Percentiles rank a stretch among this genome's conserved stretches.
These are phyloP conservation scores for Masnerella sp. DNA, from an alignment of 2,888 invertebrate species.

Conservation along the genomic window DNA sequence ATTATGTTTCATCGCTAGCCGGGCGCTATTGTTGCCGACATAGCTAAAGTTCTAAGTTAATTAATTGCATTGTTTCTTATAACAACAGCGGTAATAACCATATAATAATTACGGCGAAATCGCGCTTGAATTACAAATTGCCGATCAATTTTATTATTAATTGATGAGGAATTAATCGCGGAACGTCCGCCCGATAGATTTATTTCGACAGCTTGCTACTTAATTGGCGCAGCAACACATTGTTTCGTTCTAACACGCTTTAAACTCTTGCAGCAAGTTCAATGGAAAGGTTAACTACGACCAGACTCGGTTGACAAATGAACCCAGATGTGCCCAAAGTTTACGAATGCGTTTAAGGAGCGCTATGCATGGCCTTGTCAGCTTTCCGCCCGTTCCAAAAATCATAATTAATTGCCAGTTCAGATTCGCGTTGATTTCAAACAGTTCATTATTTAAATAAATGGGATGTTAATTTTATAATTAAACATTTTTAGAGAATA, in stretches of 20 bases:
- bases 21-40: too few relatives aligned
- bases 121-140: conserved; percentile 1
- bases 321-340: conserved; percentile 36
- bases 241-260: conserved; percentile 31
- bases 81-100: background rate
- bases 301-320: conserved; percentile 34
- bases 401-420: too few relatives aligned
- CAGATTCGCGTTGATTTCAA: too few relatives aligned
- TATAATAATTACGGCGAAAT: background rate
- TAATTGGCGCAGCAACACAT: conserved; percentile 16
- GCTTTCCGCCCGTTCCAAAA: background rate
- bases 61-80: background rate
- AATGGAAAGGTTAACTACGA: conserved; percentile 30
- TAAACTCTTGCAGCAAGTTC: conserved; percentile 38
- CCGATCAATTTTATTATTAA: conserved; percentile 10
- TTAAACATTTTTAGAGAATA: too few relatives aligned
- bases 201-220: conserved; percentile 23
- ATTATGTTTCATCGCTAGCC: background rate
- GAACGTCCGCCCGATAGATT: conserved; percentile 10
- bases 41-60: background rate
- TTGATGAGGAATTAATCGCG: conserved; percentile 16
- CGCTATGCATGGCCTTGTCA: background rate
- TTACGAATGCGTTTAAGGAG: conserved; percentile 18
- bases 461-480: too few relatives aligned
- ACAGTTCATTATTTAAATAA: too few relatives aligned